Conservation (phyloP, 2,113 vertebrate genomes). For the Axis porcinus region DNA sequence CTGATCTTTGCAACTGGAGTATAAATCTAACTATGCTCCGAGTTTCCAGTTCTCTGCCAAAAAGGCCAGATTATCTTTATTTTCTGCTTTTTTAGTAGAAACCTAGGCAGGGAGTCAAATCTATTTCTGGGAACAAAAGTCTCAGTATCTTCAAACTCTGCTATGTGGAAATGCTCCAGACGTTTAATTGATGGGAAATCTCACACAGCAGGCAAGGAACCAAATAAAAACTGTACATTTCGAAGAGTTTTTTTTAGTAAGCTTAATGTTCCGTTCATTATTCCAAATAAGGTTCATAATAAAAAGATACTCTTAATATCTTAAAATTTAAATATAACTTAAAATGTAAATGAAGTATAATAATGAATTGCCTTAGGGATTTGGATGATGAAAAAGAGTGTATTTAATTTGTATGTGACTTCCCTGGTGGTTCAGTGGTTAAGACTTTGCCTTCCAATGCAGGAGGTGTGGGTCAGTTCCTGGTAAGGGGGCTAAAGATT, state of each 20-base stretch:
- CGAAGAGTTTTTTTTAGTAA: neutral
- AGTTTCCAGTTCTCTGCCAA: neutral
- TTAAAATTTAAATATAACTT: conserved; percentile 22
- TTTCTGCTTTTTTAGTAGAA: conserved; percentile 37
- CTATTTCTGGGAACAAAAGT: conserved; percentile 55
- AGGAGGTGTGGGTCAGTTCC: neutral
- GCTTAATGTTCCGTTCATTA: neutral
- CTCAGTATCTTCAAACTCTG: conserved; percentile 11
- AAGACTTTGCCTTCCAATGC: neutral
- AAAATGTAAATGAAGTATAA: neutral
- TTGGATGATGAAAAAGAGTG: neutral
- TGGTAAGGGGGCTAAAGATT: neutral
- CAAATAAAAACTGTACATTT: neutral
- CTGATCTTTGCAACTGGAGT: neutral
- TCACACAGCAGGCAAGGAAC: neutral
- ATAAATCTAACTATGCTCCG: neutral
- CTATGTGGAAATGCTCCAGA: conserved; percentile 9
- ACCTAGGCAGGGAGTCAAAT: conserved; percentile 30
- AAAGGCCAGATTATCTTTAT: conserved; percentile 19
- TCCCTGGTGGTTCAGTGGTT: neutral
- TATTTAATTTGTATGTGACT: neutral
- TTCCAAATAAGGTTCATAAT: neutral
- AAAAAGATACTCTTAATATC: neutral
- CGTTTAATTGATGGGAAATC: conserved; percentile 29
- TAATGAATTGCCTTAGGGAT: neutral